Evolutionary conservation across 2,797 vertebrate genomes (phyloP), one percentile per base, ranked within the genome.

Genomic region (Gephyroberyx darwinii): DNA sequence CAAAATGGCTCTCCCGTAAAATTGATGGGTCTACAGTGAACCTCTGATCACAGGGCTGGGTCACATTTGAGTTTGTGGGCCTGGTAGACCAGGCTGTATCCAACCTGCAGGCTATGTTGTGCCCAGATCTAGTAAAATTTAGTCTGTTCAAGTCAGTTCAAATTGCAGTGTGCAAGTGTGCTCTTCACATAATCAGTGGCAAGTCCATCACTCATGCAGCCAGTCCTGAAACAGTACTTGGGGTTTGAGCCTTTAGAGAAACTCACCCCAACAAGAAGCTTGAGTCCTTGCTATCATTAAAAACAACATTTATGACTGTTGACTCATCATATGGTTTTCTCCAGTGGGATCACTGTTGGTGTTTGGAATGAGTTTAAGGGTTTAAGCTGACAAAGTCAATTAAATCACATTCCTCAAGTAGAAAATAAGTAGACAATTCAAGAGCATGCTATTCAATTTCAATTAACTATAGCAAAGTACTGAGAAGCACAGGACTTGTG

Each of bases 1-100:
- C 7, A 16, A 71, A 69, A 57, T 72, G 61, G 67, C 19, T 59
- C 58, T 74, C 19, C 50, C 67, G 45, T 48, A 70, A 71, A 75
- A 68, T 58, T 3, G 69, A 71, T 57, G 22, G 45, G 51, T 64
- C 50, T 71, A 17, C 19, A 19, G 37, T 63, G 9, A 71, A 74
- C 5, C 26, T 51, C 52, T 37, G 66, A 50, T 70, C 41, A 52
- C 2, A 0, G 39, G 20, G 17, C n/a, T 48, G 62, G 75, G 60
- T 13, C 20, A 68, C 26, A 70, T 67, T 69, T 30, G 63, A 26
- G 68, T 65, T 35, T 47, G 52, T 75, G 58, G 39, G 54, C 31
- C 16, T 69, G n/a, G 13, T 16, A 26, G 47, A 9, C 39, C 76
- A 64, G 59, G 22, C 5, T 5, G 51, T 48, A 65, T 51, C 74